Conservation (phyloP, 2,888 invertebrate species). For the Koerneria pararmatus region DNA sequence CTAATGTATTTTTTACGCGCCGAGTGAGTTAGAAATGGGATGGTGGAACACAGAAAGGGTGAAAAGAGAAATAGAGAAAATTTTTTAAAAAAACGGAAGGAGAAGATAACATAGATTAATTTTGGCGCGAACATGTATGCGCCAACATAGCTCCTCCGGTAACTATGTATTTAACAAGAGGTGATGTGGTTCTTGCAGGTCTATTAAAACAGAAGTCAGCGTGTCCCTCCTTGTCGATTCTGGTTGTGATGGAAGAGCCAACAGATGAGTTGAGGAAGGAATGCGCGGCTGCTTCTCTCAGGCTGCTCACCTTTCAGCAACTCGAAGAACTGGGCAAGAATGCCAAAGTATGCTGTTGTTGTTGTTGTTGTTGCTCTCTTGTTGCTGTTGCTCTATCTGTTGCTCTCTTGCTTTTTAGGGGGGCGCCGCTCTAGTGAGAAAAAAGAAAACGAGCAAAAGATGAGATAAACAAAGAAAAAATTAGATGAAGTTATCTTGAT, state of each 20-base stretch:
- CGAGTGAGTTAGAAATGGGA: too few species aligned
- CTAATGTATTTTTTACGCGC: too few species aligned
- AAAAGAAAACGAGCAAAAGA: too few species aligned
- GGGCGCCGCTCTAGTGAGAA: too few species aligned
- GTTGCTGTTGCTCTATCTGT: not conserved
- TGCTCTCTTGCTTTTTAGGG: not conserved
- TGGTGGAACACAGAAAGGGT: too few species aligned
- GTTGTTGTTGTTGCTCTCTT: not conserved
- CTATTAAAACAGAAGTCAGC: slow-evolving; percentile 44
- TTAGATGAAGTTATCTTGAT: too few species aligned
- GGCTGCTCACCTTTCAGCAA: slow-evolving; percentile 43
- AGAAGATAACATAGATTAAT: not conserved
- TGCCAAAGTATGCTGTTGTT: slow-evolving; percentile 18
- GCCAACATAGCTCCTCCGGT: not conserved
- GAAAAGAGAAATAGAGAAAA: too few species aligned
- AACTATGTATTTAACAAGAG: not conserved
- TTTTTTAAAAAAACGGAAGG: too few species aligned
- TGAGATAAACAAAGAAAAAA: too few species aligned
- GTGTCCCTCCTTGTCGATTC: slow-evolving; percentile 40
- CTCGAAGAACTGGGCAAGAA: slow-evolving; percentile 41
- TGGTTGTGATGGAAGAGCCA: slow-evolving; percentile 49
- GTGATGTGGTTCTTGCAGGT: slow-evolving; percentile 38
- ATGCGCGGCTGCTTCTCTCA: slow-evolving; percentile 25
- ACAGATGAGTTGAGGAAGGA: slow-evolving; percentile 28
- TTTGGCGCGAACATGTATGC: not conserved